Percentiles rank a stretch among this genome's conserved stretches.
Evolutionary conservation across 2,113 vertebrate species (phyloP).

Genomic region (Nyctibius bracteatus): DNA sequence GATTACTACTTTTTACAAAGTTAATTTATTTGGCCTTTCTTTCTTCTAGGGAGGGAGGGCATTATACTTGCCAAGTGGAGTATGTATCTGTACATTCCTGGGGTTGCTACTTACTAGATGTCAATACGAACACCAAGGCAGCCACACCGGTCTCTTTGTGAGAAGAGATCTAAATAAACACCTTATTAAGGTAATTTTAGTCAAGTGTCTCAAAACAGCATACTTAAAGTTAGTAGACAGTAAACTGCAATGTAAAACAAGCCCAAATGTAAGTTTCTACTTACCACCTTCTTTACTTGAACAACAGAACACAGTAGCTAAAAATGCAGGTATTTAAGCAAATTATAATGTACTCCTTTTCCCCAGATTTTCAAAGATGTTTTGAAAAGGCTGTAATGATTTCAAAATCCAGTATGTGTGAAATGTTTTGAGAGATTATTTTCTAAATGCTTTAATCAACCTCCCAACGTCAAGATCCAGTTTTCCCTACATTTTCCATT

Average conservation of each 20-base stretch:
- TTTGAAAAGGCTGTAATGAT: background rate
- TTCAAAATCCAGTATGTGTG: background rate
- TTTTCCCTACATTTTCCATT: background rate
- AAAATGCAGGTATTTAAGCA: background rate
- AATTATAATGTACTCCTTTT: background rate
- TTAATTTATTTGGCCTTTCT: slow-evolving; percentile 63
- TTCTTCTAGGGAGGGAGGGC: background rate
- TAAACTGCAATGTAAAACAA: background rate
- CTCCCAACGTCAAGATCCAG: background rate
- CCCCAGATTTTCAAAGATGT: background rate
- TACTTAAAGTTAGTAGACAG: background rate
- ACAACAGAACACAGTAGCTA: background rate
- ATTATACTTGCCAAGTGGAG: background rate
- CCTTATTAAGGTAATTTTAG: background rate
- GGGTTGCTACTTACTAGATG: slow-evolving; percentile 4
- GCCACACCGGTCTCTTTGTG: background rate
- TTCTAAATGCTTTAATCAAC: background rate
- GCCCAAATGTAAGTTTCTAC: background rate
- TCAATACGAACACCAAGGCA: background rate
- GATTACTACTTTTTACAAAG: slow-evolving; percentile 50
- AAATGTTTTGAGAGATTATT: background rate
- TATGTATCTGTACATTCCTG: background rate
- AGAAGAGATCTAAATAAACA: background rate
- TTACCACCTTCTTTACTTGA: background rate
- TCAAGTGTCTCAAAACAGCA: background rate